Conservation (phyloP, 2,888 invertebrate species). For the Neoascia interrupta region DNA sequence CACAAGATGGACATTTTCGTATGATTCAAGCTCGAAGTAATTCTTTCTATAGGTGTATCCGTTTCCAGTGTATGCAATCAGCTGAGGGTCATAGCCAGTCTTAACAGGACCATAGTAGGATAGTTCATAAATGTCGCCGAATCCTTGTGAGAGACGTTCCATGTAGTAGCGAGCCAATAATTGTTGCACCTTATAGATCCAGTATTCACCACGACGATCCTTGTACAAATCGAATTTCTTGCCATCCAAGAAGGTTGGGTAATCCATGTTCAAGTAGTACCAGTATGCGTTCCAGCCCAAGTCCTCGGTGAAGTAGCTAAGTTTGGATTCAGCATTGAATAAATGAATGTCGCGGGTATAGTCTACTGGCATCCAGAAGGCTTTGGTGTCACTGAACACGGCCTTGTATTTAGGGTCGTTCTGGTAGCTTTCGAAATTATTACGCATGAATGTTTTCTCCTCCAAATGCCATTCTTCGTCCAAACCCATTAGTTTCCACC, state of each 20-base stretch:
- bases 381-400: slow-evolving; percentile 72
- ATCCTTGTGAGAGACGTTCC: slow-evolving; percentile 86
- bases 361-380: slow-evolving; percentile 81
- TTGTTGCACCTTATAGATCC: slow-evolving; percentile 85
- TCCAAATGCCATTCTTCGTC: slow-evolving; percentile 74
- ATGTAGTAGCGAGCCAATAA: slow-evolving; percentile 87
- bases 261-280: slow-evolving; percentile 83
- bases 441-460: slow-evolving; percentile 73
- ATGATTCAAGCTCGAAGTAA: slow-evolving; percentile 81
- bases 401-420: slow-evolving; percentile 73
- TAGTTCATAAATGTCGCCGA: slow-evolving; percentile 84
- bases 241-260: slow-evolving; percentile 84
- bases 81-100: slow-evolving; percentile 84
- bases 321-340: slow-evolving; percentile 81
- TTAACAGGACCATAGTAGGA: slow-evolving; percentile 81
- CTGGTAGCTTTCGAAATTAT: slow-evolving; percentile 73
- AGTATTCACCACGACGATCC: slow-evolving; percentile 84
- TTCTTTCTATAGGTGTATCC: slow-evolving; percentile 84
- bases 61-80: slow-evolving; percentile 84
- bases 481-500: slow-evolving; percentile 77
- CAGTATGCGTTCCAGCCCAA: slow-evolving; percentile 84
- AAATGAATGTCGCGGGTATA: slow-evolving; percentile 81
- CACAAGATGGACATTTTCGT: slow-evolving; percentile 76
- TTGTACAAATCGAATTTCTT: slow-evolving; percentile 81
- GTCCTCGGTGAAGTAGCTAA: slow-evolving; percentile 88